phyloP scores from a whole-genome alignment of 2,888 invertebrate genomes.

The Hirtodrosophila duncani region DNA sequence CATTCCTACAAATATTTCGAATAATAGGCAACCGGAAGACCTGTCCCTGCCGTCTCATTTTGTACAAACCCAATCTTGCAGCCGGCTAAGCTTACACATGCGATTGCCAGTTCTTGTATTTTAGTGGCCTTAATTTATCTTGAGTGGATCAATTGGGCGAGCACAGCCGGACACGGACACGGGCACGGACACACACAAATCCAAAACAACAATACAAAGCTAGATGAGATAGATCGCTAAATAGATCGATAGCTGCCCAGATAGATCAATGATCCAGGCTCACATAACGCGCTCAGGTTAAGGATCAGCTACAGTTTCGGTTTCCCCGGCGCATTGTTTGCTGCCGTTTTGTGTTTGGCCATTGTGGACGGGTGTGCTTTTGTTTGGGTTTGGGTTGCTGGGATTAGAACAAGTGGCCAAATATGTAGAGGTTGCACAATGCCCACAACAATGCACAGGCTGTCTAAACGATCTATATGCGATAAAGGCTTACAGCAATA shows the following conservation, averaged over 20 bases:
- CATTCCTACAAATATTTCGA: too few relatives aligned
- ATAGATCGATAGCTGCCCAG: constrained; percentile 7
- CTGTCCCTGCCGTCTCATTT: constrained; percentile 21
- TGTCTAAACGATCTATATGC: constrained; percentile 50
- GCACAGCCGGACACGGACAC: too few relatives aligned
- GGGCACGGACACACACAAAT: constrained; percentile 30
- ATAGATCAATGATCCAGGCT: constrained; percentile 26
- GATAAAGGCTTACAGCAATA: constrained; percentile 58
- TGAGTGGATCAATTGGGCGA: constrained; percentile 72
- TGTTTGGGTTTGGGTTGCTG: constrained; percentile 23
- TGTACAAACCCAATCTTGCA: constrained; percentile 15
- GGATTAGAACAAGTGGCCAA: constrained; percentile 58
- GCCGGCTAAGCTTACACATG: constrained; percentile 51
- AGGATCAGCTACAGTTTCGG: not conserved
- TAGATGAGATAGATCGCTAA: constrained; percentile 11
- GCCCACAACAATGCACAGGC: constrained; percentile 55
- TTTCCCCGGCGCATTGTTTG: constrained; percentile 1
- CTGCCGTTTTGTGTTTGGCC: constrained; percentile 14
- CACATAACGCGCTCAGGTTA: constrained; percentile 28
- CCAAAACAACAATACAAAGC: constrained; percentile 7
- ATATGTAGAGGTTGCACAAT: constrained; percentile 52
- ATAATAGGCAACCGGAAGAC: constrained; percentile 28
- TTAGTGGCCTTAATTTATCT: constrained; percentile 73
- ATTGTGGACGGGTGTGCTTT: constrained; percentile 63
- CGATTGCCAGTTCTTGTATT: too few relatives aligned